These are phyloP conservation scores for Leptobrachium ailaonicum DNA, from an alignment of 2,113 vertebrate species.

Conservation along the genomic window DNA sequence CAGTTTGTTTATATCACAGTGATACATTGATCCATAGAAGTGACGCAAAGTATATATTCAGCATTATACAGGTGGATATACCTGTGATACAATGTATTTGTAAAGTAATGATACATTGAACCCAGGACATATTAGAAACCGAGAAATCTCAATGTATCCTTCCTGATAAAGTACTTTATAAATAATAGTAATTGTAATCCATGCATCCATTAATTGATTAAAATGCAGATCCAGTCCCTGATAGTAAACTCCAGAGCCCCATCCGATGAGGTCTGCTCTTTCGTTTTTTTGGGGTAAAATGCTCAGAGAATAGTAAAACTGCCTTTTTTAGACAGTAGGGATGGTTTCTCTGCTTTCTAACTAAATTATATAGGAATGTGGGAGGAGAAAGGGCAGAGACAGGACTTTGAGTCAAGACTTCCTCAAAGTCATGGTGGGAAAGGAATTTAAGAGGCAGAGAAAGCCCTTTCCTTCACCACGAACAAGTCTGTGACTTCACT, in stretches of 20 bases:
- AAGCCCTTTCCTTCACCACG: neutral
- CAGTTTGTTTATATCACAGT: no score
- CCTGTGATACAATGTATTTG: no score
- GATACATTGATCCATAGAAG: no score
- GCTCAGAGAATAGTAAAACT: neutral
- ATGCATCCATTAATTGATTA: neutral
- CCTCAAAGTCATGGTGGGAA: constrained; percentile 36
- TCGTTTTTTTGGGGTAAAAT: neutral
- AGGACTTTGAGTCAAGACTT: constrained; percentile 4
- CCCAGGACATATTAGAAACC: no score
- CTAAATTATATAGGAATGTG: constrained; percentile 43
- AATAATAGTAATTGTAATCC: neutral
- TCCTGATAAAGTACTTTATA: no score
- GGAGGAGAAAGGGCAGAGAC: constrained; percentile 4
- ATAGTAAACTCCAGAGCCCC: neutral
- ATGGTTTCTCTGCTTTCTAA: constrained; percentile 17
- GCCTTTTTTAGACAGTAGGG: neutral
- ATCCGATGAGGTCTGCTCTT: neutral
- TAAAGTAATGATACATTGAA: no score
- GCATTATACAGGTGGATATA: no score
- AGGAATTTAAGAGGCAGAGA: constrained; percentile 14
- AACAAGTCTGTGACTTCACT: constrained; percentile 15
- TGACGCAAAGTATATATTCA: no score
- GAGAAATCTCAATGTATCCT: no score
- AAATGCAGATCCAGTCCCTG: neutral